A percentile compares a stretch with the other conserved stretches of the same genome.
These are phyloP conservation scores for Melikaiella ostensackeni DNA, from an alignment of 2,888 invertebrate species.

Conservation along the genomic window DNA sequence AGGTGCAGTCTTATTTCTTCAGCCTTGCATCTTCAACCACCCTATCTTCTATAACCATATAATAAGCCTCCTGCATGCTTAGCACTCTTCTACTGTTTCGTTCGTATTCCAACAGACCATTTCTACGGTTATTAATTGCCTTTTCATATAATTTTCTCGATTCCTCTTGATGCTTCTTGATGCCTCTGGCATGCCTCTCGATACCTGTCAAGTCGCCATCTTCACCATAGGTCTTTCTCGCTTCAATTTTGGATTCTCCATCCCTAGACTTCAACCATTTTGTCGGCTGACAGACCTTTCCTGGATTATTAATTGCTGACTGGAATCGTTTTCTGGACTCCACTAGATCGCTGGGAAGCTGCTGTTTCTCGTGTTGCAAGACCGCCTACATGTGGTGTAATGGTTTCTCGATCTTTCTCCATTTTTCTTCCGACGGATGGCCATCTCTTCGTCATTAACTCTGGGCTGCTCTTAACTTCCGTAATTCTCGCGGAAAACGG, in stretches of 20 bases:
- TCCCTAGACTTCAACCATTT: conserved; percentile 51
- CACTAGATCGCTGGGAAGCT: conserved; percentile 12
- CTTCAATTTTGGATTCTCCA: conserved; percentile 29
- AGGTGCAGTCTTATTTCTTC: conserved; percentile 56
- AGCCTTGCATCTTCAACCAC: conserved; percentile 45
- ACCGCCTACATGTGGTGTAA: conserved; percentile 38
- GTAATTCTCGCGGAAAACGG: neutral
- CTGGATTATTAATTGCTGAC: conserved; percentile 55
- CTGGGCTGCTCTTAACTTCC: neutral
- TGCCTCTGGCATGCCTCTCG: neutral
- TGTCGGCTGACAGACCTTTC: conserved; percentile 51
- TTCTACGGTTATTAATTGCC: conserved; percentile 64
- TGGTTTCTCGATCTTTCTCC: conserved; percentile 23
- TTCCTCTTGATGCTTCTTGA: conserved; percentile 40
- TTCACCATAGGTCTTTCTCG: conserved; percentile 36
- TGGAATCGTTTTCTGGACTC: conserved; percentile 21
- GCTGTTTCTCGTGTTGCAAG: conserved; percentile 16
- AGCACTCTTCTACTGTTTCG: conserved; percentile 60
- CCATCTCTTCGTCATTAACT: conserved; percentile 19
- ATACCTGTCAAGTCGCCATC: conserved; percentile 45
- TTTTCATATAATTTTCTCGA: conserved; percentile 60
- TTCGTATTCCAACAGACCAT: conserved; percentile 55
- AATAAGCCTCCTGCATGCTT: conserved; percentile 47
- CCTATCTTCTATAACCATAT: conserved; percentile 49
- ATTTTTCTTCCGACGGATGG: conserved; percentile 8